Evolutionary conservation across 2,888 invertebrate species (phyloP).

Genomic region (Acleris holmiana): DNA sequence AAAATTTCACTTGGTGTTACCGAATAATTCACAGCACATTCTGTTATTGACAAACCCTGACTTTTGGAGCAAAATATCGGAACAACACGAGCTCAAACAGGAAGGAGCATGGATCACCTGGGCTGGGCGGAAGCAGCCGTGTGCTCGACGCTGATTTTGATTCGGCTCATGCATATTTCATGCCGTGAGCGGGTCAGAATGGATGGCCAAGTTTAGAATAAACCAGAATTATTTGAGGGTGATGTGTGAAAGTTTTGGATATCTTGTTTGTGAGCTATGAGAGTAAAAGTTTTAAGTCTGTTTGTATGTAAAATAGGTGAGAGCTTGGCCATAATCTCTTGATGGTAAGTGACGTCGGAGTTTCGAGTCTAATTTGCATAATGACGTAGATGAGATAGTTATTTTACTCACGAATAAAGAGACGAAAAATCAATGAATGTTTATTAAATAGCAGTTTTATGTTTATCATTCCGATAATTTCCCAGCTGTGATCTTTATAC

Average conservation of each 20-base stretch:
- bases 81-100: slow-evolving; percentile 2
- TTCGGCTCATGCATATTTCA: slow-evolving; percentile 60
- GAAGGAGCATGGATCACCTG: slow-evolving; percentile 35
- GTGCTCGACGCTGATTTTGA: slow-evolving; percentile 46
- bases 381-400: too few species aligned
- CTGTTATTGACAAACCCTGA: not conserved
- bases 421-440: too few species aligned
- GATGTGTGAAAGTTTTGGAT: slow-evolving; percentile 7
- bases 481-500: too few species aligned
- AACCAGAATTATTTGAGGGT: slow-evolving; percentile 8
- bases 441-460: too few species aligned
- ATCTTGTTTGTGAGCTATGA: not conserved
- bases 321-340: too few species aligned
- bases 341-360: too few species aligned
- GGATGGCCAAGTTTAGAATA: slow-evolving; percentile 24
- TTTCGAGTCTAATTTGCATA: too few species aligned
- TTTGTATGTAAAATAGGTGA: not conserved
- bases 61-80: slow-evolving; percentile 3
- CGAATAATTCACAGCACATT: too few species aligned
- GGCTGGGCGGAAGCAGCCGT: slow-evolving; percentile 34
- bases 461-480: too few species aligned
- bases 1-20: too few species aligned
- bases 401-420: too few species aligned
- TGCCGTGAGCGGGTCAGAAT: slow-evolving; percentile 38
- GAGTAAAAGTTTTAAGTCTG: not conserved